These are phyloP conservation scores for Meleagris gallopavo DNA, from an alignment of 2,113 vertebrate genomes.

Conservation along the genomic window DNA sequence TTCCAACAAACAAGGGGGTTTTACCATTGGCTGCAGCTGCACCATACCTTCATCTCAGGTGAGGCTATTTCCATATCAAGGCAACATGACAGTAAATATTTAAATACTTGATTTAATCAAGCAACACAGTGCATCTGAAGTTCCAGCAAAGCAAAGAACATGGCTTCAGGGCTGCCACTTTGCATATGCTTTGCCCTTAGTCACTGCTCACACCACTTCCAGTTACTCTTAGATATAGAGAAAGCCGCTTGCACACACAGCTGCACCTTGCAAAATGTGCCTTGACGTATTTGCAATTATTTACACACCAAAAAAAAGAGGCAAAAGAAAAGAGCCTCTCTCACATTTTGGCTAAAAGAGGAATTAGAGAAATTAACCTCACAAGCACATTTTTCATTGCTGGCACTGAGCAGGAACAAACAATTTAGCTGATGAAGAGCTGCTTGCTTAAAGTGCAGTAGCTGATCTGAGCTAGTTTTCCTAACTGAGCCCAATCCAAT, in stretches of 20 bases:
- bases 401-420: neutral
- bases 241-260: neutral
- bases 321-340: neutral
- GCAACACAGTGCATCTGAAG: neutral
- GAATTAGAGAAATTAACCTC: constrained; percentile 27
- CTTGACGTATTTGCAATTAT: neutral
- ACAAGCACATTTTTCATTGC: neutral
- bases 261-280: constrained; percentile 1
- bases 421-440: neutral
- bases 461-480: neutral
- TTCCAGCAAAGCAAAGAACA: neutral
- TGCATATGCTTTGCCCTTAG: neutral
- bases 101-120: neutral
- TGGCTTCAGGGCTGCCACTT: neutral
- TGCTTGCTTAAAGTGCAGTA: neutral
- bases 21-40: neutral
- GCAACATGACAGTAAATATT: neutral
- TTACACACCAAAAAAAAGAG: neutral
- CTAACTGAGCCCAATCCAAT: neutral
- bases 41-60: neutral
- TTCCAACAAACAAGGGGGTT: neutral
- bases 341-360: neutral
- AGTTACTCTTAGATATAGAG: neutral
- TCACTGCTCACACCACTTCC: rapidly evolving
- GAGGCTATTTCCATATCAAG: neutral